phyloP scores from a whole-genome alignment of 2,113 vertebrate species.

The Notothenia rossii region DNA sequence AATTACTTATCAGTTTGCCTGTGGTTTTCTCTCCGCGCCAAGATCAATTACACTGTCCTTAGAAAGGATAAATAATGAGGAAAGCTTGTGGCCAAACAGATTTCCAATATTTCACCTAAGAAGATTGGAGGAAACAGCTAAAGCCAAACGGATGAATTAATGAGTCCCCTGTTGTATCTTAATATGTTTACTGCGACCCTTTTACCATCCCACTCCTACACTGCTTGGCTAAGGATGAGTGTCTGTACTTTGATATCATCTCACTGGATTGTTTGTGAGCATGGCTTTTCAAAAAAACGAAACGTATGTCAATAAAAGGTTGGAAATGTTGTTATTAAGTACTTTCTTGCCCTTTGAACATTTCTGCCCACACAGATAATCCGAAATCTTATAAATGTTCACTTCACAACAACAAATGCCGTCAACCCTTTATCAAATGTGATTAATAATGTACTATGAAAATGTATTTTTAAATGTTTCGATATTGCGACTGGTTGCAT shows the following conservation, averaged over 20 bases:
- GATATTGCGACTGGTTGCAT: too few relatives aligned
- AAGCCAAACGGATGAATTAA: slow-evolving; percentile 67
- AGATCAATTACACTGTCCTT: slow-evolving; percentile 76
- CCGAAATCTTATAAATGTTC: too few relatives aligned
- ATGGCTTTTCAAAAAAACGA: not conserved
- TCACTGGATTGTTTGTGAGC: not conserved
- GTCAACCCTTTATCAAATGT: too few relatives aligned
- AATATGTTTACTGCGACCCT: slow-evolving; percentile 37
- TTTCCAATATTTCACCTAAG: slow-evolving; percentile 73
- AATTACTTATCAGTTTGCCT: slow-evolving; percentile 74
- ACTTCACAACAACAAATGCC: too few relatives aligned
- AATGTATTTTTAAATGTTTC: too few relatives aligned
- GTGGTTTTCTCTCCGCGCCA: slow-evolving; percentile 64
- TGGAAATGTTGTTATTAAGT: not conserved
- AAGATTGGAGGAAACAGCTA: slow-evolving; percentile 56
- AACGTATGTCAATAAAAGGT: not conserved
- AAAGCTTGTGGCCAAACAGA: slow-evolving; percentile 68
- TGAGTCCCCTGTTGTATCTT: slow-evolving; percentile 66
- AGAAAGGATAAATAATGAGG: slow-evolving; percentile 76
- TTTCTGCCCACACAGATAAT: too few relatives aligned
- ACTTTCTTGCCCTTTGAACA: too few relatives aligned
- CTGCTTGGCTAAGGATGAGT: not conserved
- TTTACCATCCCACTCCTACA: not conserved
- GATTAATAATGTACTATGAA: too few relatives aligned
- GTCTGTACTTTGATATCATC: slow-evolving; percentile 3